phyloP scores from a whole-genome alignment of 1,140 invertebrate species.

The Eupeodes corollae region DNA sequence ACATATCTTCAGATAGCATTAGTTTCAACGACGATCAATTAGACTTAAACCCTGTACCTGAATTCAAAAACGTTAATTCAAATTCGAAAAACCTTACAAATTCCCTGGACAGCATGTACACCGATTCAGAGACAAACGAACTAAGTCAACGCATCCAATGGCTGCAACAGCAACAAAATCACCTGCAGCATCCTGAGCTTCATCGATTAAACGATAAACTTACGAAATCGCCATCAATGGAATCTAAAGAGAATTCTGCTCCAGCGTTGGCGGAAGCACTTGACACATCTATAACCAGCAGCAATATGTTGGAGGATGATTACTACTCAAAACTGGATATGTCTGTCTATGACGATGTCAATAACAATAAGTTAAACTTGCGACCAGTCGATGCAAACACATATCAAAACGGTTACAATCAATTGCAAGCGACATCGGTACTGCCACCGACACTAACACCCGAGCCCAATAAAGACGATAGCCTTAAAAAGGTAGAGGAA shows the following conservation, averaged over 20 bases:
- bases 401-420: conserved; percentile 22
- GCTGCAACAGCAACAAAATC: conserved; percentile 14
- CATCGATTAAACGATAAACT: too few species aligned
- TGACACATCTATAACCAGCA: too few species aligned
- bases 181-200: not conserved
- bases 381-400: conserved; percentile 22
- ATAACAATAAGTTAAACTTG: conserved; percentile 35
- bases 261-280: too few species aligned
- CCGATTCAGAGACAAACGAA: not conserved
- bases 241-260: too few species aligned
- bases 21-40: conserved; percentile 18
- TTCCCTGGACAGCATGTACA: not conserved
- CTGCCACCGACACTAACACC: not conserved
- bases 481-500: not conserved
- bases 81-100: not conserved
- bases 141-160: conserved; percentile 1
- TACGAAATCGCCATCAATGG: too few species aligned
- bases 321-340: conserved; percentile 28
- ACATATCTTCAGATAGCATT: conserved; percentile 34
- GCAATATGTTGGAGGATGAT: conserved; percentile 13
- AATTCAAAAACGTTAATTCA: conserved; percentile 14
- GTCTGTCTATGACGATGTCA: conserved; percentile 33
- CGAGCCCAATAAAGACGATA: not conserved
- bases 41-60: conserved; percentile 7
- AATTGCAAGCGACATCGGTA: conserved; percentile 13